Base-by-base conservation (phyloP, 2,888 invertebrate species). In the Conomelus anceps region DNA sequence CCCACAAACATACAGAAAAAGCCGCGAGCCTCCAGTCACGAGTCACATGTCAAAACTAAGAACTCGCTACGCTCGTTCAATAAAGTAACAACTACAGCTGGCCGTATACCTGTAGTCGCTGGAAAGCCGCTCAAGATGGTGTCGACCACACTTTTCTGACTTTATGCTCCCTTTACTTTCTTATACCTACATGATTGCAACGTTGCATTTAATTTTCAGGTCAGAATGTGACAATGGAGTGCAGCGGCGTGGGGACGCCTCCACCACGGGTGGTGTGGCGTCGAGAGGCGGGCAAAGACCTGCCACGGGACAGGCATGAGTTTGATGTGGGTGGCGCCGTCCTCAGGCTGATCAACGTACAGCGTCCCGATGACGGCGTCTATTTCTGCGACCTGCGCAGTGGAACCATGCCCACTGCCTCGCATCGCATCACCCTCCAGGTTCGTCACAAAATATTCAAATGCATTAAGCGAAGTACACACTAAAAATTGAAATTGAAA, bases 371-470 rank as follows among this genome's bases (percentile, higher is more conserved):
- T 92, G 95, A 96, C 93, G 98, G 98, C 0, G 94, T 96, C 0
- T 98, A 98, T 93, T 95, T 96, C 20, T 98, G 98, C 92, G 94
- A 95, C 63, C 95, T 96, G 90, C 95, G 94, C 91, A 97, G 96
- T 93, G 94, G 94, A 90, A 91, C 95, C 92, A 92, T 94, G 86
- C 92, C 95, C 92, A 92, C 93, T 11, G 92, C 94, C 89, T 93
- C 94, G 41, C 95, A 95, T 93, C 94, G 94, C 23, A 92, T 93
- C 22, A 92, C 92, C 17, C 90, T 94, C 23, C 92, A 93, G 90
- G 92, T 94, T 88, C 93, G 93, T 92, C 93, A 93, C 93, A 91
- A 91, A 92, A 41, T n/a, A n/a, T 41, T 23, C 13, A 3, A 7
- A 88, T 1, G 23, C 22, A 86, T 34, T 17, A 17, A 41, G 13